Percentiles rank a stretch among this genome's conserved stretches.
phyloP scores from a whole-genome alignment of 2,888 invertebrate genomes.

The Nymphalis urticae region DNA sequence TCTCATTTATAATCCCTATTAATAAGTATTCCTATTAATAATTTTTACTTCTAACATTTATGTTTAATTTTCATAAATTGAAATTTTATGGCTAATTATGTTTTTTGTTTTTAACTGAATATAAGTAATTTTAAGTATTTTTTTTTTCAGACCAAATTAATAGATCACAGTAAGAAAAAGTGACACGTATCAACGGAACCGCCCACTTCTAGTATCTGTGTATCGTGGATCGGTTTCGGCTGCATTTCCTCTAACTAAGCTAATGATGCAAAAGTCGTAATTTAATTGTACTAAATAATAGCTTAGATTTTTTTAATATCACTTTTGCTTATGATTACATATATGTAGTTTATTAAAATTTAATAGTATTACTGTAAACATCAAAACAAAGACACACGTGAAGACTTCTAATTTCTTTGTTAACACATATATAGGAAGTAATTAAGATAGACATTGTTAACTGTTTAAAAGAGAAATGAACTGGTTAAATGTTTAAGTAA shows the following conservation, averaged over 20 bases:
- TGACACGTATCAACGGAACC: slow-evolving; percentile 52
- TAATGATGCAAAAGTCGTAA: neutral
- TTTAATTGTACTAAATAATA: neutral
- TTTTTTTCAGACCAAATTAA: slow-evolving; percentile 49
- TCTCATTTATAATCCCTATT: too few relatives aligned
- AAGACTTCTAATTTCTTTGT: too few relatives aligned
- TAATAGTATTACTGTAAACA: too few relatives aligned
- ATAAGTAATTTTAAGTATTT: slow-evolving; percentile 21
- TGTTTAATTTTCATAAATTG: too few relatives aligned
- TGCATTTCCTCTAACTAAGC: slow-evolving; percentile 42
- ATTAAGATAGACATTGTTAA: too few relatives aligned
- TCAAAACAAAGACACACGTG: too few relatives aligned
- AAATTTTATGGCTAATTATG: neutral
- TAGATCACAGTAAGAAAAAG: slow-evolving; percentile 66
- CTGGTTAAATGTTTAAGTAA: too few relatives aligned
- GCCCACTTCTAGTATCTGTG: slow-evolving; percentile 39
- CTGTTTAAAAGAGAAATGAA: too few relatives aligned
- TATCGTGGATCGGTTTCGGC: slow-evolving; percentile 46
- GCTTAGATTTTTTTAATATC: neutral
- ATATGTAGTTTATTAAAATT: too few relatives aligned
- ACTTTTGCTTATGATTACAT: too few relatives aligned
- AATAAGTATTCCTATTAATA: neutral
- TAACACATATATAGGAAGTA: too few relatives aligned
- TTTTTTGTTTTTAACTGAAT: neutral
- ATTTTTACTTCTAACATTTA: too few relatives aligned